Evolutionary conservation across 2,888 invertebrate genomes (phyloP).

Genomic region (Leucophenga montana): DNA sequence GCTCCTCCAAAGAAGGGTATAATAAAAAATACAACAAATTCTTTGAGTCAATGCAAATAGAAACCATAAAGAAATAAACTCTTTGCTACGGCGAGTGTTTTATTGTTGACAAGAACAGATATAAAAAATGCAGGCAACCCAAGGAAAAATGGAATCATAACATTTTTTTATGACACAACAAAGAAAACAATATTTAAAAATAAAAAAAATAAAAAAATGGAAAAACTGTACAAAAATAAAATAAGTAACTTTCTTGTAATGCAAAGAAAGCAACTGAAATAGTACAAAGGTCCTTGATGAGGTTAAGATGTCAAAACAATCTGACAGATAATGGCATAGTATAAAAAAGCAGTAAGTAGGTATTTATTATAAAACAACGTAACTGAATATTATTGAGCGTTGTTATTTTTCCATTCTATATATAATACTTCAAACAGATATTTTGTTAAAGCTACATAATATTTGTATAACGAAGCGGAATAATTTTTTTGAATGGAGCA

Average conservation of each 20-base stretch:
- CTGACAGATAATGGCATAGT: conserved; percentile 15
- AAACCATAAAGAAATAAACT: conserved; percentile 19
- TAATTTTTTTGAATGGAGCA: no score
- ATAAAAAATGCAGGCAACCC: conserved; percentile 8
- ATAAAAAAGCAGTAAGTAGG: conserved; percentile 40
- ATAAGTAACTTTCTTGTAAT: conserved; percentile 40
- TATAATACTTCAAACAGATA: no score
- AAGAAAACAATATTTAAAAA: background rate
- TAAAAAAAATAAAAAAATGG: background rate
- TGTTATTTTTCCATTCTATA: no score
- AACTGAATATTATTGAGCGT: no score
- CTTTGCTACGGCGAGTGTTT: conserved; percentile 9
- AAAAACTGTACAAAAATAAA: conserved; percentile 40
- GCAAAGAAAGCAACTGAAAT: conserved; percentile 32
- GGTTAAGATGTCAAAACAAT: conserved; percentile 54
- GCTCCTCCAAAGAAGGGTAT: no score
- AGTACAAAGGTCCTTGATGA: conserved; percentile 55
- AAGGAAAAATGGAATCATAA: no score
- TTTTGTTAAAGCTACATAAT: no score
- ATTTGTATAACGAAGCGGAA: no score
- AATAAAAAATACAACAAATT: background rate
- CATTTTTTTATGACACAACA: conserved; percentile 8
- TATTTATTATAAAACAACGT: conserved; percentile 38
- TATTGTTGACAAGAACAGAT: conserved; percentile 29
- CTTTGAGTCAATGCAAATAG: conserved; percentile 12